phyloP scores from a whole-genome alignment of 2,888 invertebrate genomes.

The Poecilobothrus nobilitatus region DNA sequence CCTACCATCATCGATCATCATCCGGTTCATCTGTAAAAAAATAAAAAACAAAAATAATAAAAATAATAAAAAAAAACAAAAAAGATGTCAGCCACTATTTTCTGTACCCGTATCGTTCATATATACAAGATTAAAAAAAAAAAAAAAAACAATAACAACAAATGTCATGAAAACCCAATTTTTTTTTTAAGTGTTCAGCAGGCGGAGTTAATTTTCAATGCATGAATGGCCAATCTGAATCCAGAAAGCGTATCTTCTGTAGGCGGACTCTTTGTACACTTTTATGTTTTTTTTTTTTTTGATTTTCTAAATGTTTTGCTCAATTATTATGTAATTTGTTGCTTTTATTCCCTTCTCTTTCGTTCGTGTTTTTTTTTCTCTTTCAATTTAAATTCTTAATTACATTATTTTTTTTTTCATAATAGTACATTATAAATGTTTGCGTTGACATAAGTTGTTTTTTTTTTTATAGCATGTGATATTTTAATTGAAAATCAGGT shows the following conservation, averaged over 20 bases:
- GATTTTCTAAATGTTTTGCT: no score
- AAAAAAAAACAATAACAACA: background rate
- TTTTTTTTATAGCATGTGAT: no score
- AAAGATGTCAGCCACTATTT: slow-evolving; percentile 18
- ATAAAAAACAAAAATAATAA: slow-evolving; percentile 10
- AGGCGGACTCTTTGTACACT: slow-evolving; percentile 21
- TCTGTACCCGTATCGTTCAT: slow-evolving; percentile 16
- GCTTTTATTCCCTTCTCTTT: no score
- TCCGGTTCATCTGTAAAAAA: background rate
- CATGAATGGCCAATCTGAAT: slow-evolving; percentile 45
- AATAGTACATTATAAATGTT: no score
- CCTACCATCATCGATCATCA: background rate
- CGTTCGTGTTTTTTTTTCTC: no score
- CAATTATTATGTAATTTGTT: no score
- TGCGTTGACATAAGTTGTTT: no score
- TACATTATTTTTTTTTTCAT: no score
- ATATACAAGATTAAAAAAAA: background rate
- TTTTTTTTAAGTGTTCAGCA: slow-evolving; percentile 27
- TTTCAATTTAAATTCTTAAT: no score
- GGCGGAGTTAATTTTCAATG: slow-evolving; percentile 43
- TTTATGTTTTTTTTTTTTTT: no score
- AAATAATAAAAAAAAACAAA: background rate
- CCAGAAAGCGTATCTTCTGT: slow-evolving; percentile 41
- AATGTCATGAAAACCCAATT: background rate
- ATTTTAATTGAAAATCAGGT: no score